A percentile compares a stretch with the other conserved stretches of the same genome.
Evolutionary conservation across 2,888 invertebrate genomes (phyloP).

Genomic region (Tridacna crocea): DNA sequence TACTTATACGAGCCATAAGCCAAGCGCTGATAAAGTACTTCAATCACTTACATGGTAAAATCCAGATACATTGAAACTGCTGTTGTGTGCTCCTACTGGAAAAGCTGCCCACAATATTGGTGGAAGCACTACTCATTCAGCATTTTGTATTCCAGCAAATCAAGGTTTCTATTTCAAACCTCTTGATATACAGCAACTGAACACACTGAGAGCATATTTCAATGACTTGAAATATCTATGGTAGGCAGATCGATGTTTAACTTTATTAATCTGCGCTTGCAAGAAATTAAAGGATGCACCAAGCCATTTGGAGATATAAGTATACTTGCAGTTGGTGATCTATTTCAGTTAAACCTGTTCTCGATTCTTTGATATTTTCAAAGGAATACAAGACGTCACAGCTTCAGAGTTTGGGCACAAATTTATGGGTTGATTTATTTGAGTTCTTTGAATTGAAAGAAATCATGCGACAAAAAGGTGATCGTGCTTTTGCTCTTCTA

Average conservation of each 20-base stretch:
- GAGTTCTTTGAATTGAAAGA: slow-evolving; percentile 24
- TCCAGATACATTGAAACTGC: slow-evolving; percentile 22
- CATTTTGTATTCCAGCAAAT: slow-evolving; percentile 48
- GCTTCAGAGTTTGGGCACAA: slow-evolving; percentile 6
- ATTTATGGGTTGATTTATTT: slow-evolving; percentile 38
- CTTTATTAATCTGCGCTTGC: slow-evolving; percentile 54
- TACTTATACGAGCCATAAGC: slow-evolving; percentile 16
- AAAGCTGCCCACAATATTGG: slow-evolving; percentile 61
- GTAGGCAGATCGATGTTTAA: slow-evolving; percentile 62
- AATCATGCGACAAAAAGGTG: slow-evolving; percentile 66
- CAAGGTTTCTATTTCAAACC: slow-evolving; percentile 45
- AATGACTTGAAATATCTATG: slow-evolving; percentile 60
- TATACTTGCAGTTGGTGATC: slow-evolving; percentile 40
- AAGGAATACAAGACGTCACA: not conserved
- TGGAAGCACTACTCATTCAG: slow-evolving; percentile 55
- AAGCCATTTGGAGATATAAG: slow-evolving; percentile 26
- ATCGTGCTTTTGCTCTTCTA: slow-evolving; percentile 51
- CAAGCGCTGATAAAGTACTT: slow-evolving; percentile 29
- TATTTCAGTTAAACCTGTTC: slow-evolving; percentile 51
- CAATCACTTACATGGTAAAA: slow-evolving; percentile 12
- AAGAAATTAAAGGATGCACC: slow-evolving; percentile 30
- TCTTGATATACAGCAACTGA: slow-evolving; percentile 53
- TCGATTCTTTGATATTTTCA: slow-evolving; percentile 61
- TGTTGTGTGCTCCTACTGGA: slow-evolving; percentile 54
- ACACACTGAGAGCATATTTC: slow-evolving; percentile 23